Conservation (phyloP, 2,113 vertebrate species). For the Abramis brama region DNA sequence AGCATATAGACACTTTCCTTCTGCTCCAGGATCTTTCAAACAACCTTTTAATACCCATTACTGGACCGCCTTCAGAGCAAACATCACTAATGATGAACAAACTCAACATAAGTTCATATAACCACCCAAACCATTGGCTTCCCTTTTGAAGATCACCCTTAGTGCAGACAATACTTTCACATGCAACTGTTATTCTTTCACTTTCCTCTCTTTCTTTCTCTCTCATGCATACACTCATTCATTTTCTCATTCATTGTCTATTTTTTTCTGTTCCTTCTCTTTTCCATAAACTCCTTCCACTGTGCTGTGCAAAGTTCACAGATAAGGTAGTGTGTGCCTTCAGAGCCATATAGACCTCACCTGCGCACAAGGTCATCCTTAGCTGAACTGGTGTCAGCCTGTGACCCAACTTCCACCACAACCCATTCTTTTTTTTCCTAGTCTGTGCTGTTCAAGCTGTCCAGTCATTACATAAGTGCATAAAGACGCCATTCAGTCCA, state of each 20-base stretch:
- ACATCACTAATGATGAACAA: conserved; percentile 54
- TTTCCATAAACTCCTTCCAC: conserved; percentile 29
- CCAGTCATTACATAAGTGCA: conserved; percentile 65
- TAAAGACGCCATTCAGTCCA: conserved; percentile 63
- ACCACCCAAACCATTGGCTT: conserved; percentile 42
- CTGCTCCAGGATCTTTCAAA: conserved; percentile 46
- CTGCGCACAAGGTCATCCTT: conserved; percentile 22
- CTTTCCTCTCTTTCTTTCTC: not conserved
- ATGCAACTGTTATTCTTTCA: not conserved
- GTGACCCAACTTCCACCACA: conserved; percentile 17
- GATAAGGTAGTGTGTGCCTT: conserved; percentile 45
- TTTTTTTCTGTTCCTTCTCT: conserved; percentile 20
- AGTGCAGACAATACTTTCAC: not conserved
- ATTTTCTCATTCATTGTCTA: not conserved
- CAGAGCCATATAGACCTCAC: conserved; percentile 27
- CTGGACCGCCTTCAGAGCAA: conserved; percentile 54
- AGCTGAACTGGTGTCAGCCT: conserved; percentile 23
- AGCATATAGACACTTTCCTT: conserved; percentile 36
- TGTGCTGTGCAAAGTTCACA: conserved; percentile 42
- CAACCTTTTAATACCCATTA: conserved; percentile 31
- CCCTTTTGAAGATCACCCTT: not conserved
- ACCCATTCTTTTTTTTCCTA: conserved; percentile 49
- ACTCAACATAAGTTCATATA: conserved; percentile 42
- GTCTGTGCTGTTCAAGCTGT: conserved; percentile 2
- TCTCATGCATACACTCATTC: not conserved